Percentiles rank a stretch among this genome's conserved stretches.
phyloP scores from a whole-genome alignment of 2,888 invertebrate species.

The Schizotus pectinicornis region DNA sequence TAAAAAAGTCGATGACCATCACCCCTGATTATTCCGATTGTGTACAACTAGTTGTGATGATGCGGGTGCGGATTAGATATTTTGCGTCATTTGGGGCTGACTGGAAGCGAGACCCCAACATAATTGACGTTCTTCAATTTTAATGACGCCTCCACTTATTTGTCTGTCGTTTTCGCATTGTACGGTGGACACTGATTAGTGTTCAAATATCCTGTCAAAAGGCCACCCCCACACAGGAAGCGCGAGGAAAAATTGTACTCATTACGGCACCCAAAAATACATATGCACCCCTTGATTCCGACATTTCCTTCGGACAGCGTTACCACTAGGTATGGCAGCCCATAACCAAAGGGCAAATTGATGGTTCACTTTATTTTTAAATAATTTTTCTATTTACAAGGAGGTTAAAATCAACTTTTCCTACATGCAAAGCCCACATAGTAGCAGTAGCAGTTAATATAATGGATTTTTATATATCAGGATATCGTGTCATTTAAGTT shows the following conservation, averaged over 20 bases:
- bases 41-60: not conserved
- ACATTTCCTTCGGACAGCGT: constrained; percentile 55
- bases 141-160: constrained; percentile 28
- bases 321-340: too few relatives aligned
- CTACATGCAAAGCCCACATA: too few relatives aligned
- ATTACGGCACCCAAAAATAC: constrained; percentile 54
- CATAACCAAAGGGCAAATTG: too few relatives aligned
- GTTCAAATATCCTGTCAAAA: constrained; percentile 55
- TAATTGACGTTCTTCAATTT: constrained; percentile 26
- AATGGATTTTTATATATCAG: constrained; percentile 54
- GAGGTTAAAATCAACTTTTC: too few relatives aligned
- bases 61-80: not conserved
- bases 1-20: too few relatives aligned
- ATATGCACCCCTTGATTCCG: constrained; percentile 58
- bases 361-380: too few relatives aligned
- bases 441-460: too few relatives aligned
- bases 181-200: constrained; percentile 54
- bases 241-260: constrained; percentile 54
- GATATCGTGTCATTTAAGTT: constrained; percentile 54
- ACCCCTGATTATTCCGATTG: too few relatives aligned
- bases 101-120: not conserved
- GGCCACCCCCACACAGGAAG: constrained; percentile 50
- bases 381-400: too few relatives aligned
- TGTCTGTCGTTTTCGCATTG: constrained; percentile 24
- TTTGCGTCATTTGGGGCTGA: not conserved